These are phyloP conservation scores for Mustelus asterias DNA, from an alignment of 2,113 vertebrate genomes.

Conservation along the genomic window DNA sequence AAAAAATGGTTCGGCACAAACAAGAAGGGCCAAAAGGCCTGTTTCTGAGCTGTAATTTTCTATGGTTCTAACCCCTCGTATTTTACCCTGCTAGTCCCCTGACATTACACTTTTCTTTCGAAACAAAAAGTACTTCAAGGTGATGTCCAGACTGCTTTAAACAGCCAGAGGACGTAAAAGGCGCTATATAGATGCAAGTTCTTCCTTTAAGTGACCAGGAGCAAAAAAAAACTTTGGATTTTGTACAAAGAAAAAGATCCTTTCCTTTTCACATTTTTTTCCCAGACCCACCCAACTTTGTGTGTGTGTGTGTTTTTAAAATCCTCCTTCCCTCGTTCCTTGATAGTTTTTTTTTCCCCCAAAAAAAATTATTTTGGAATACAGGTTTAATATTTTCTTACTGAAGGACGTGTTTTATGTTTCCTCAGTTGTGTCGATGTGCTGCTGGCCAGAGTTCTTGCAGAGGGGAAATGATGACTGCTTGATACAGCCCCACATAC, in stretches of 20 bases:
- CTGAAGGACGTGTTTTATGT: not conserved
- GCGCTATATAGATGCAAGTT: not conserved
- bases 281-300: not conserved
- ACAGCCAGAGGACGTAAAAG: not conserved
- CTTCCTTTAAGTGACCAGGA: not conserved
- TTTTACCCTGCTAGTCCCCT: no score
- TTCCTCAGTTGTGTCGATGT: not conserved
- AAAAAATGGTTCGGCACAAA: no score
- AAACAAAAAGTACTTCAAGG: not conserved
- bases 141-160: not conserved
- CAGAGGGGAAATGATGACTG: not conserved
- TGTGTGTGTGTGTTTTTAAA: not conserved
- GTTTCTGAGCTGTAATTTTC: no score
- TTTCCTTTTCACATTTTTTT: not conserved
- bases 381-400: not conserved
- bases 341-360: constrained; percentile 3
- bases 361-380: not conserved
- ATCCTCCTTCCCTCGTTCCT: not conserved
- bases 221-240: not conserved
- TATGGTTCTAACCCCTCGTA: no score
- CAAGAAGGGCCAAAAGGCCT: no score
- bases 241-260: not conserved
- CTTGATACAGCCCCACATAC: constrained; percentile 47
- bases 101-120: not conserved
- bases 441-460: not conserved